Evolutionary conservation across 2,888 invertebrate species (phyloP), one percentile per base, ranked within the genome.

Genomic region (Blomia tropicalis): DNA sequence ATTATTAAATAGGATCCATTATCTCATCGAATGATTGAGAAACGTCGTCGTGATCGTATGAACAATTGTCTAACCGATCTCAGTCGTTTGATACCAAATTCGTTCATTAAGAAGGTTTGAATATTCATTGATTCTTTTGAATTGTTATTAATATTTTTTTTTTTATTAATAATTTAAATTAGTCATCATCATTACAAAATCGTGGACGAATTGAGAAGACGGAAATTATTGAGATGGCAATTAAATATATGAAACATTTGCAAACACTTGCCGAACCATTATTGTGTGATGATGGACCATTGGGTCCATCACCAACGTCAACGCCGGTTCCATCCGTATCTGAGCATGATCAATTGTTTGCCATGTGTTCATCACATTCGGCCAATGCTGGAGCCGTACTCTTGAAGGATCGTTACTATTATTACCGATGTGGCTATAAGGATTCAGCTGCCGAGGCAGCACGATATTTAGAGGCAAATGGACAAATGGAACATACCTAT

Each of bases 181-280:
- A 61, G 53, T 61, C 61, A 14, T 61, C 61, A 25, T 62, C 56
- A 64, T 65, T 69, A 36, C 69, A 76, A 75, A 92, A 92, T 5
- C 82, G 93, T 61, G 93, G 93, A 19, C 80, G 95, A 44, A 88
- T 95, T 58, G 95, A 95, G 74, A 95, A 95, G 77, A 93, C 93
- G 0, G 93, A 95, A 77, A 93, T 95, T 65, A 92, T 95, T 64
- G 93, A 95, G 76, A 91, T 93, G 91, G 92, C 93, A 44, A 93
- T 92, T 67, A 82, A 87, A 63, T 91, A 93, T 71, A 83, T 95
- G 77, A 88, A 89, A 72, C 85, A 85, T 74, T 77, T 95, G 65
- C 89, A 68, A 70, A 47, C 7, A 11, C 51, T 47, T 7, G 51
- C 51, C 51, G 51, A 47, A 70, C 22, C 74, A 74, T 62, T 47